Conservation (phyloP, 2,113 vertebrate species). For the Elachura formosa region DNA sequence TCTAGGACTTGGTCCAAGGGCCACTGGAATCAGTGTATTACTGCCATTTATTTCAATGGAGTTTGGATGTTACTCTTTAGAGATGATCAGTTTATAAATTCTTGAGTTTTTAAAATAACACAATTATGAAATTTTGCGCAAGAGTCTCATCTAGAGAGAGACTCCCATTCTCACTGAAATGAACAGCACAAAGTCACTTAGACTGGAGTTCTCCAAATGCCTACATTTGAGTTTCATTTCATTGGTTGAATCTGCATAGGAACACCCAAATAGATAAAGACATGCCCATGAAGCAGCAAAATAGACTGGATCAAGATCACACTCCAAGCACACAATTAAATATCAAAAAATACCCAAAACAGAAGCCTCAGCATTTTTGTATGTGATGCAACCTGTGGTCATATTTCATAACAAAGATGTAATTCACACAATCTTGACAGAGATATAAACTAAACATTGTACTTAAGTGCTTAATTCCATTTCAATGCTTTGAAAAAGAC, state of each 20-base stretch:
- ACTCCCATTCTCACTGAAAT: background rate
- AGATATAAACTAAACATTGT: background rate
- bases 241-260: background rate
- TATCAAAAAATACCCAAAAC: background rate
- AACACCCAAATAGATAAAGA: background rate
- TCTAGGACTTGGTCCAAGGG: slow-evolving; percentile 20
- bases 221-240: background rate
- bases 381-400: background rate
- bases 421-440: background rate
- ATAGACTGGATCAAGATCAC: background rate
- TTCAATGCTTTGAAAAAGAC: background rate
- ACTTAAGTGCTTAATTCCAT: background rate
- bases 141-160: background rate
- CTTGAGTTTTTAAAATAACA: background rate
- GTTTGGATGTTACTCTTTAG: background rate
- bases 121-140: background rate
- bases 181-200: background rate
- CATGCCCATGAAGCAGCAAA: background rate
- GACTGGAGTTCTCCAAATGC: background rate
- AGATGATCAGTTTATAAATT: slow-evolving; percentile 1
- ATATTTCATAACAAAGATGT: background rate
- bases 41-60: slow-evolving; percentile 29
- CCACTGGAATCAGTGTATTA: background rate
- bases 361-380: background rate
- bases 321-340: background rate